Evolutionary conservation across 1,140 invertebrate species (phyloP), one percentile per base, ranked within the genome.

Genomic region (Apis cerana): DNA sequence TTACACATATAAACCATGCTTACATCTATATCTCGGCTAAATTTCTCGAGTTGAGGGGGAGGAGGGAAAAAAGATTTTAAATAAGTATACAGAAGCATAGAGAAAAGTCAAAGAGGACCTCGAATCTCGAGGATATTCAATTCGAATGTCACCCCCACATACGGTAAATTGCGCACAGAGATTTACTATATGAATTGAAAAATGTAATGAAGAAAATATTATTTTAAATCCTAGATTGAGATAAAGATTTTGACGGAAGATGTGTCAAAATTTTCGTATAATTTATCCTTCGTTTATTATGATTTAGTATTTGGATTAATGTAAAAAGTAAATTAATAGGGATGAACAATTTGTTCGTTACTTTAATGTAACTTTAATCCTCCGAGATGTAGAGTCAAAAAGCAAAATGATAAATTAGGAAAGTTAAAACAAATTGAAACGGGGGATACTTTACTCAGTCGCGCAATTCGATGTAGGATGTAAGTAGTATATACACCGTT

Each of bases 1-100:
- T 79, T 54, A 81, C 80, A 71, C 70, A 72, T 85, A 56, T 27
- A 50, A n/a, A 2, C n/a, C 23, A 15, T 8, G 13, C 13, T 27
- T 13, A 15, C 23, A 59, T 3, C 10, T 11, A 59, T 11, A 15
- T 7, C 7, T 62, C 13, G 15, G 12, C 13, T 2, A 62, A 62
- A 62, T 7, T 13, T 7, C 23, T 62, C 12, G 59, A 62, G 12
- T 13, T 15, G 12, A 62, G n/a, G 59, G 23, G 23, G 13, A 15
- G 7, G 8, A 13, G 1, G 13, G 59, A 62, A 61, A 13, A 13
- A 62, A 62, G 7, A 27, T 7, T 13, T 62, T 27, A 27, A 7
- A 13, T 23, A 62, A 8, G 33, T 4, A 33, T 3, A 33, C 33
- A 33, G 33, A 43, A 43, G 5, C 33, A 62, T 62, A 27, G 13